Percentiles rank a stretch among this genome's conserved stretches.
phyloP scores from a whole-genome alignment of 2,113 vertebrate genomes.

The Pygoscelis adeliae region DNA sequence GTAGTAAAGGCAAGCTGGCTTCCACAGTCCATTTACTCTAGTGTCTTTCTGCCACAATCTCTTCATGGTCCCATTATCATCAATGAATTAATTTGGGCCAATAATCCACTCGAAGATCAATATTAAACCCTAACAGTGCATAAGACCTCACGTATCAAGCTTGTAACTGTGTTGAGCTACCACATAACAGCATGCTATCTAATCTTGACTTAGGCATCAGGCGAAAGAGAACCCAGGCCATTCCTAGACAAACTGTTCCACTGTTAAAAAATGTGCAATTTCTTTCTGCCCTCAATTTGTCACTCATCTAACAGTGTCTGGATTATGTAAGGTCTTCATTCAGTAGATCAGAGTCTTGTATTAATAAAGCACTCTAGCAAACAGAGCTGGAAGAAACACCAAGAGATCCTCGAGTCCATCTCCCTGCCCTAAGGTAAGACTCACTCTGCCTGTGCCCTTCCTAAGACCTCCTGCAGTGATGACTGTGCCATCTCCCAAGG shows the following conservation, averaged over 20 bases:
- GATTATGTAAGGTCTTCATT: not conserved
- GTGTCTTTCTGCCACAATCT: not conserved
- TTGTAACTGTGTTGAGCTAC: not conserved
- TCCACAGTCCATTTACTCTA: not conserved
- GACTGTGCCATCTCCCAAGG: not conserved
- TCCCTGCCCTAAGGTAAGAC: not conserved
- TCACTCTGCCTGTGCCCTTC: not conserved
- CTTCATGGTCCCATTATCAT: not conserved
- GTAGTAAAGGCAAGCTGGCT: not conserved
- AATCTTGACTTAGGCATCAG: not conserved
- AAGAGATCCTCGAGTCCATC: not conserved
- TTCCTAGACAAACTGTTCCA: not conserved
- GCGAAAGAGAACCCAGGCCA: not conserved
- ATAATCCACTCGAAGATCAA: not conserved
- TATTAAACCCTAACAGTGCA: not conserved
- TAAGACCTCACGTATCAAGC: not conserved
- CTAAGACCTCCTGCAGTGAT: not conserved
- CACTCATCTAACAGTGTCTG: not conserved
- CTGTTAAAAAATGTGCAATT: not conserved
- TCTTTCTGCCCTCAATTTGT: not conserved
- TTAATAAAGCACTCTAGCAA: not conserved
- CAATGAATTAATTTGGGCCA: not conserved
- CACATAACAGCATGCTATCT: accelerated
- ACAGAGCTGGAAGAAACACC: not conserved
- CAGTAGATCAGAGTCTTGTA: not conserved